phyloP scores from a whole-genome alignment of 2,888 invertebrate genomes.

The Pollenia angustigena region DNA sequence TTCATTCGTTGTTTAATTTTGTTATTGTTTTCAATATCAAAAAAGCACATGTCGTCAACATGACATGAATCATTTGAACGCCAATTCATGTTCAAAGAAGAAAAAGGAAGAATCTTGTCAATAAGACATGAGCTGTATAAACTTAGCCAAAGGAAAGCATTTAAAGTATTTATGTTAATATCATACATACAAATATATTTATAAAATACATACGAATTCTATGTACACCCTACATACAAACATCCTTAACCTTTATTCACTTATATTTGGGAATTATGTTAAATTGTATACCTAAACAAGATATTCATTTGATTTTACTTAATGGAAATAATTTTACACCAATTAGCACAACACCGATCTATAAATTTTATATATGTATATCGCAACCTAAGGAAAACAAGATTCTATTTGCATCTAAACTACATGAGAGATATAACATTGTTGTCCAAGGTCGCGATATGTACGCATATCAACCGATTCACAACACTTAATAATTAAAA shows the following conservation, averaged over 20 bases:
- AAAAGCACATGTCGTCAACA: too few species aligned
- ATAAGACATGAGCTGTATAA: too few species aligned
- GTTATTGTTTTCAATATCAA: too few species aligned
- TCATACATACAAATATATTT: slow-evolving; percentile 1
- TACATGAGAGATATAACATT: too few species aligned
- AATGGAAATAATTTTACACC: slow-evolving; percentile 3
- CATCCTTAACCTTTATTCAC: background rate
- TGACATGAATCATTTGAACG: too few species aligned
- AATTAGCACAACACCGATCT: slow-evolving; percentile 45
- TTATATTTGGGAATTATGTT: background rate
- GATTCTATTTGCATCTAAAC: too few species aligned
- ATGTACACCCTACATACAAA: background rate
- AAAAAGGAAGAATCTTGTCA: too few species aligned
- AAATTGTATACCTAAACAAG: background rate
- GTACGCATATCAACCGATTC: background rate
- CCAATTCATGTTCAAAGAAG: too few species aligned
- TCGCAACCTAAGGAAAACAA: too few species aligned
- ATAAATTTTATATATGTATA: background rate
- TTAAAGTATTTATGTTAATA: background rate
- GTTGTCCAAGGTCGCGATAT: too few species aligned
- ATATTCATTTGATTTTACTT: background rate
- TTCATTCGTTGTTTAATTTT: too few species aligned
- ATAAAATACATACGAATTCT: background rate
- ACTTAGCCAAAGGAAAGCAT: slow-evolving; percentile 39
- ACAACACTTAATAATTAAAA: background rate